Evolutionary conservation across 1,140 invertebrate species (phyloP).

Genomic region (Drosophila varians): DNA sequence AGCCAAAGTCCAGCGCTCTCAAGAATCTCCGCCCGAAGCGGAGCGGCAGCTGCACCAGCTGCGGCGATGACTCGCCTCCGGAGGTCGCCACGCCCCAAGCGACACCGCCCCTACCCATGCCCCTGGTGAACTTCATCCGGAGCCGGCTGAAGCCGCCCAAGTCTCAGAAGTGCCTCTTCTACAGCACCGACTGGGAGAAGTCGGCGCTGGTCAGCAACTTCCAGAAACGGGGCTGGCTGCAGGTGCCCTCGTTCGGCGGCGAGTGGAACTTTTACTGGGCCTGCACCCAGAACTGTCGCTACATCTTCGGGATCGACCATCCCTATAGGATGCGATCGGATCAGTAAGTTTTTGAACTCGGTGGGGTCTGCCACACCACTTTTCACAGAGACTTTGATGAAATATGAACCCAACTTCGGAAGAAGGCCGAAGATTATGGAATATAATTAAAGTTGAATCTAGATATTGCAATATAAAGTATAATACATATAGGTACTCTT

Average conservation of each 20-base stretch:
- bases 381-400: too few relatives aligned
- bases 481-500: too few relatives aligned
- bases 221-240: constrained; percentile 54
- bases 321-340: constrained; percentile 72
- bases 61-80: constrained; percentile 1
- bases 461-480: too few relatives aligned
- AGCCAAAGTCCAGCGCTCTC: not conserved
- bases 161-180: constrained; percentile 19
- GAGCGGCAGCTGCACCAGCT: not conserved
- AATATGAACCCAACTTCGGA: too few relatives aligned
- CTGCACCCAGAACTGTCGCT: constrained; percentile 61
- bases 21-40: constrained; percentile 8
- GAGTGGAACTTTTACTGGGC: constrained; percentile 74
- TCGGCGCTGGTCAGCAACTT: constrained; percentile 53
- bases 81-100: not conserved
- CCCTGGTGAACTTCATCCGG: constrained; percentile 3
- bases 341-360: constrained; percentile 64
- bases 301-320: constrained; percentile 67
- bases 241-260: constrained; percentile 54
- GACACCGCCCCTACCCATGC: not conserved
- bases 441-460: too few relatives aligned
- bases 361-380: too few relatives aligned
- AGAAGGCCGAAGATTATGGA: too few relatives aligned
- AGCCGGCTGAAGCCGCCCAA: not conserved
- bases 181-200: constrained; percentile 63